Evolutionary conservation across 2,888 invertebrate genomes (phyloP).

Genomic region (Drosophila lacicola): DNA sequence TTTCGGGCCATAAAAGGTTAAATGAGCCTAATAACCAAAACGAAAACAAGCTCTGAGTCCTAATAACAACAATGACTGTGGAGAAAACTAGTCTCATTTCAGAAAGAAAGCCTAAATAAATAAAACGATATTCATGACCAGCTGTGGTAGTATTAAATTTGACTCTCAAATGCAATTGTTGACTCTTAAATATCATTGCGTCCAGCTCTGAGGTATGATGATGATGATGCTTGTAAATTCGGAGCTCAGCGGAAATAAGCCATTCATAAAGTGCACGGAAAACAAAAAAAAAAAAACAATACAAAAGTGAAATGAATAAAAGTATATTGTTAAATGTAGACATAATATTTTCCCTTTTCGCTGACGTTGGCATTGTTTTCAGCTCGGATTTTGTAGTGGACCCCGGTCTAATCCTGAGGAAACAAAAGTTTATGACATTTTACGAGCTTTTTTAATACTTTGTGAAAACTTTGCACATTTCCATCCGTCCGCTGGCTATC

Average conservation of each 20-base stretch:
- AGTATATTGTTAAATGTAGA: constrained; percentile 46
- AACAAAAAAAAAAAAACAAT: background rate
- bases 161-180: constrained; percentile 1
- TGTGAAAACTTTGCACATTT: constrained; percentile 74
- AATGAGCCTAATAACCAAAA: constrained; percentile 4
- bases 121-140: background rate
- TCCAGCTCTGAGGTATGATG: background rate
- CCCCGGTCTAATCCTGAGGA: constrained; percentile 64
- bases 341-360: constrained; percentile 51
- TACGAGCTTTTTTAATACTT: constrained; percentile 78
- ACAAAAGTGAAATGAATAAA: constrained; percentile 46
- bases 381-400: constrained; percentile 45
- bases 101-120: background rate
- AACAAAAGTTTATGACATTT: constrained; percentile 76
- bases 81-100: background rate
- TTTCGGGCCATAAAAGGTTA: constrained; percentile 5
- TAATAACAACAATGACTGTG: background rate
- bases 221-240: constrained; percentile 11
- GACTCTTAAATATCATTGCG: constrained; percentile 5
- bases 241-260: constrained; percentile 38
- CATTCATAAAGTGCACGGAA: constrained; percentile 35
- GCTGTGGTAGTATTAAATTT: background rate
- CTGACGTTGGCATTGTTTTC: constrained; percentile 30
- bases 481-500: constrained; percentile 59
- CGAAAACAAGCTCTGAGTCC: background rate